Base-by-base conservation (phyloP, 1,140 invertebrate species). In the Macrocentrus cingulum region DNA sequence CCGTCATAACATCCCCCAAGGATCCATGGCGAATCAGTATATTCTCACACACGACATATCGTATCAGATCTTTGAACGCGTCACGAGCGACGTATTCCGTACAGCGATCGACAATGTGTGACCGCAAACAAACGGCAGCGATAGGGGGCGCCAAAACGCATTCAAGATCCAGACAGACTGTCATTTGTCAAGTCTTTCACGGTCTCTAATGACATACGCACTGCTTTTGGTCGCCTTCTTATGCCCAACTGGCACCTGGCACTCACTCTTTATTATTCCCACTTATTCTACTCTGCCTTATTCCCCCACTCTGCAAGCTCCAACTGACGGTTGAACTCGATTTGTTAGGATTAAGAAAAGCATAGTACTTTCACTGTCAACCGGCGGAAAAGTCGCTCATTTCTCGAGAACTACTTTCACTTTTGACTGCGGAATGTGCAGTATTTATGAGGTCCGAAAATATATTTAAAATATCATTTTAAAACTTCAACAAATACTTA, bases 161-260 rank as follows among this genome's bases (percentile, higher is more conserved):
- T 80, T 80, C 76, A 77, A 59, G 56, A 64, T 57, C 51, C 58
- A 68, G 75, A 79, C 76, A 75, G 74, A 74, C 63, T 72, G 72
- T 78, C 77, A 79, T 79, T 79, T 79, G 75, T 79, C 75, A 80
- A 69, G 70, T 79, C 72, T 76, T 76, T 76, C 70, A 75, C 69
- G 67, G 58, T 66, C 72, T 80, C 73, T 79, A 78, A 80, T 80
- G 76, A 78, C 74, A 78, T 72, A 77, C 74, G 74, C 72, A 78
- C 76, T 77, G 72, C 76, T 79, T 75, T 79, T 76, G 69, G 69
- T 75, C 72, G 68, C 70, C 70, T 77, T 70, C 71, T 71, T 75
- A 69, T 75, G 18, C 70, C 60, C 55, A 63, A 51, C 61, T n/a
- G 58, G 64, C 71, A 74, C 66, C 68, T 71, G 73, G 72, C 67